Conservation (phyloP, 2,797 vertebrate genomes). For the Dendrocincla tyrannina region DNA sequence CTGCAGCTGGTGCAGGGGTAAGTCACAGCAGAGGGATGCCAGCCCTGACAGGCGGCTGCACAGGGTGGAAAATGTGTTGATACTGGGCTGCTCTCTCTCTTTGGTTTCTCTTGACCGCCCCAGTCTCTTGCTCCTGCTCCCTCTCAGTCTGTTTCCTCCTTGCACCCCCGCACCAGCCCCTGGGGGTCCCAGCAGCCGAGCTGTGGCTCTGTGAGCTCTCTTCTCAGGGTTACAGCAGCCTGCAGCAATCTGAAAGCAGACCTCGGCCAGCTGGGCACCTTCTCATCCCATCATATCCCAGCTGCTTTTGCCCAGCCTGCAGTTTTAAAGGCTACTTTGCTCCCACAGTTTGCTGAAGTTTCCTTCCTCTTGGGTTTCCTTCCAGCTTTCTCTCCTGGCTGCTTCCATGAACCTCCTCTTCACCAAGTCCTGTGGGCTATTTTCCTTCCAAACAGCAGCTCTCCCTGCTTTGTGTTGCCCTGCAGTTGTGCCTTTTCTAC, state of each 20-base stretch:
- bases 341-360: not conserved
- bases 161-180: accelerated
- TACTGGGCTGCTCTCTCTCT: not conserved
- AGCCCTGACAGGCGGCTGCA: not conserved
- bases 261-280: not conserved
- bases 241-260: not conserved
- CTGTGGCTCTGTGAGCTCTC: not conserved
- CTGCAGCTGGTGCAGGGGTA: not conserved
- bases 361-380: not conserved
- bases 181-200: not conserved
- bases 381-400: not conserved
- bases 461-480: not conserved
- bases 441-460: not conserved
- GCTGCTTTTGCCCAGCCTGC: not conserved
- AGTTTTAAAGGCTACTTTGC: not conserved
- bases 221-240: not conserved
- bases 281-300: not conserved
- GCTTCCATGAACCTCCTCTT: not conserved
- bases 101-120: not conserved
- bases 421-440: not conserved
- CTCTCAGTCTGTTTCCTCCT: not conserved
- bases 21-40: not conserved
- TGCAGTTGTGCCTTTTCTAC: not conserved
- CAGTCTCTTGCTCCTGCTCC: not conserved
- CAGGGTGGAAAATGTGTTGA: not conserved